phyloP scores from a whole-genome alignment of 2,888 invertebrate species.

The Scaptomyza cyrtandrae region DNA sequence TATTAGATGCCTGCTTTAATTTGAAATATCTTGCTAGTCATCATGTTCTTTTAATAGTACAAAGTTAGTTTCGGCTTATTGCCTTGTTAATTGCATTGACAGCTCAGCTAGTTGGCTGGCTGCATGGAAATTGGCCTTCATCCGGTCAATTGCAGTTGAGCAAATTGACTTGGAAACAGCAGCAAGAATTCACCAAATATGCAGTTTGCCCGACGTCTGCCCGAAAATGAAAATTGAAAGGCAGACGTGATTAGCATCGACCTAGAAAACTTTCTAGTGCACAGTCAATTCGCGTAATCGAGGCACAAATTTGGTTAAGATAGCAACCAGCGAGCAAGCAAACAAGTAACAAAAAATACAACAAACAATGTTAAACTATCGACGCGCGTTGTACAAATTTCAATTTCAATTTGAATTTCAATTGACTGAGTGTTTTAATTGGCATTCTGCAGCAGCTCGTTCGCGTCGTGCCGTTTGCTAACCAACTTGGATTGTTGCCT shows the following conservation, averaged over 20 bases:
- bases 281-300: constrained; percentile 56
- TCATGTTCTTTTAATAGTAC: constrained; percentile 27
- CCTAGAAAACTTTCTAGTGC: constrained; percentile 59
- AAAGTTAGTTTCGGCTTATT: constrained; percentile 28
- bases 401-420: constrained; percentile 69
- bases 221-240: constrained; percentile 47
- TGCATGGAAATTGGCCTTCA: constrained; percentile 52
- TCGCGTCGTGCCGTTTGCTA: constrained; percentile 38
- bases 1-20: constrained; percentile 26
- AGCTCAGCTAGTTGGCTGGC: background rate
- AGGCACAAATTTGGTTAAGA: constrained; percentile 24
- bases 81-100: constrained; percentile 56
- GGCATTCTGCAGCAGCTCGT: constrained; percentile 48
- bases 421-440: constrained; percentile 56
- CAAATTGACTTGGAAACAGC: constrained; percentile 42
- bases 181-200: constrained; percentile 4
- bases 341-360: background rate
- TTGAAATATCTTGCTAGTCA: constrained; percentile 44
- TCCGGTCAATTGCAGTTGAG: constrained; percentile 49
- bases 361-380: constrained; percentile 61
- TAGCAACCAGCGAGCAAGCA: constrained; percentile 22
- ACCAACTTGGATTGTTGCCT: constrained; percentile 45
- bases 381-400: constrained; percentile 56
- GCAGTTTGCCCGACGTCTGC: constrained; percentile 16
- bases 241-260: constrained; percentile 69